phyloP scores from a whole-genome alignment of 1,140 invertebrate species.

The Panagrolaimus sp. region DNA sequence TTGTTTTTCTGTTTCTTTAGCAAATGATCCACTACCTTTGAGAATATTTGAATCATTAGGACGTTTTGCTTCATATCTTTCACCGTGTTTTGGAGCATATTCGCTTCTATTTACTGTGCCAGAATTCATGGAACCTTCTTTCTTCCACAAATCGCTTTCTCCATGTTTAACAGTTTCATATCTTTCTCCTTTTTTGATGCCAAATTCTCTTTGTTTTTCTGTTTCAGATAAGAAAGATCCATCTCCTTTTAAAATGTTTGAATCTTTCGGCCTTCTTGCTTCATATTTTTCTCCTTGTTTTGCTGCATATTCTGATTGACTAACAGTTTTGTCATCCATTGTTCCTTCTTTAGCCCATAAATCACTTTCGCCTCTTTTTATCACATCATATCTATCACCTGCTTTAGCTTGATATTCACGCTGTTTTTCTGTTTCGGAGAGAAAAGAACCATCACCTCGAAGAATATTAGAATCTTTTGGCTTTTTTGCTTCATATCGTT shows the following conservation, averaged over 20 bases:
- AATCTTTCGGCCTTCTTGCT: constrained; percentile 22
- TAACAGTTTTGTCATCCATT: background rate
- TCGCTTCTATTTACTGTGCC: constrained; percentile 22
- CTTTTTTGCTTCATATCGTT: constrained; percentile 16
- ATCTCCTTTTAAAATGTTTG: constrained; percentile 23
- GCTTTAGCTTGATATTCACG: background rate
- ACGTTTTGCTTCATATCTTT: constrained; percentile 32
- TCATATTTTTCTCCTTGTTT: constrained; percentile 19
- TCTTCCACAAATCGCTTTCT: constrained; percentile 12
- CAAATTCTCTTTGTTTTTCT: constrained; percentile 11
- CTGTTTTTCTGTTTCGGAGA: background rate
- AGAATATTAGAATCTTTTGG: constrained; percentile 13
- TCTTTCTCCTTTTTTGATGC: constrained; percentile 27
- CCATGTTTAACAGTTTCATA: constrained; percentile 14
- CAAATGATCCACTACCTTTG: constrained; percentile 33
- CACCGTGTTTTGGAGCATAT: constrained; percentile 26
- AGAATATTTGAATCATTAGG: constrained; percentile 34
- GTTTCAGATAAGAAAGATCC: constrained; percentile 23
- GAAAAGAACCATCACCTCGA: constrained; percentile 1
- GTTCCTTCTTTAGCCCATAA: constrained; percentile 25
- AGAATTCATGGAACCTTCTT: background rate
- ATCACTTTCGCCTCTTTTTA: constrained; percentile 21
- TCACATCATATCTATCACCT: constrained; percentile 11
- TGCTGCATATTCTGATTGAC: constrained; percentile 8
- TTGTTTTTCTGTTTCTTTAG: constrained; percentile 21